These are phyloP conservation scores for Heptranchias perlo DNA, from an alignment of 2,113 vertebrate species.

Conservation along the genomic window DNA sequence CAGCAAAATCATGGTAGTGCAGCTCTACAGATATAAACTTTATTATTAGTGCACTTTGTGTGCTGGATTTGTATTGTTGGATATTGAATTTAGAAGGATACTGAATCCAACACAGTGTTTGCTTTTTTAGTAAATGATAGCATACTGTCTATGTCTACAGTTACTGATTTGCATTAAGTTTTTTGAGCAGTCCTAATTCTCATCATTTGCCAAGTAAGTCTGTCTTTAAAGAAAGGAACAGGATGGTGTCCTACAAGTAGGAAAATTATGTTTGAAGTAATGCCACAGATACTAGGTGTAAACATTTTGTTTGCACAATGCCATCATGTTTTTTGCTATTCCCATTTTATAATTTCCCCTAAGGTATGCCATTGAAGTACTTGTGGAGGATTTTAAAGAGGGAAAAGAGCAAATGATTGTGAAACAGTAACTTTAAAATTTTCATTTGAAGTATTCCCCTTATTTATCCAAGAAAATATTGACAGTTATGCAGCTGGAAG, in stretches of 20 bases:
- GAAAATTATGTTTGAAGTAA: background rate
- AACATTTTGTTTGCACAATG: background rate
- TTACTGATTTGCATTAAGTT: no score
- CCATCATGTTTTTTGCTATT: background rate
- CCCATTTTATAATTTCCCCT: background rate
- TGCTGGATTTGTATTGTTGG: no score
- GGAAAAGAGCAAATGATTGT: background rate
- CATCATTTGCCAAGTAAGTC: no score
- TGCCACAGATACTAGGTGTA: background rate
- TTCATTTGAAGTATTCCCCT: background rate
- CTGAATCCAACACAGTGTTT: no score
- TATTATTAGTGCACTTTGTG: background rate
- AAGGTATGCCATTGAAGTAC: background rate
- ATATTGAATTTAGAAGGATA: no score
- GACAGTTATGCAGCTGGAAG: background rate
- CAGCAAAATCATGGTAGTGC: no score
- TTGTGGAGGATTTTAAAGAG: background rate
- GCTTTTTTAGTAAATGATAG: no score
- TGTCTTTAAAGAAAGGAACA: no score
- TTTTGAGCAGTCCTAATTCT: no score
- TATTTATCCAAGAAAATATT: background rate
- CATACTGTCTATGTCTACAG: no score
- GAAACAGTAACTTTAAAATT: background rate
- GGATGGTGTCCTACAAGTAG: no score
- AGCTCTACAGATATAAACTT: no score